Evolutionary conservation across 2,113 vertebrate genomes (phyloP), one percentile per base, ranked within the genome.

Genomic region (Lophius piscatorius): DNA sequence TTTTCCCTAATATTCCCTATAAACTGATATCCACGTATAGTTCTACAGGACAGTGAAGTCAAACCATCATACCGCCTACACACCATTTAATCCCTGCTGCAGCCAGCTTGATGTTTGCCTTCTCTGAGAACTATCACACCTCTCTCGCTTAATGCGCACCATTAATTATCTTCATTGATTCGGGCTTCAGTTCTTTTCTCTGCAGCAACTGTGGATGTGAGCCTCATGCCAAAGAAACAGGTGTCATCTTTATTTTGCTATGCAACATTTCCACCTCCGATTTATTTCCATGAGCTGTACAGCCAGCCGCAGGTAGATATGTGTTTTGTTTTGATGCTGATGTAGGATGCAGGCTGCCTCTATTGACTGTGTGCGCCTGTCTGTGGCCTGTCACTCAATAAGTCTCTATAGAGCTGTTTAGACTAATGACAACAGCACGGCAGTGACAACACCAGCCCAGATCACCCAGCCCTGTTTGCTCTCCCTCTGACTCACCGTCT

Each of bases 341-440:
- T 50, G 50, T 44, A 56, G 76, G 55, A 79, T 87, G 68, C 47
- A 22, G 81, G 80, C 73, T 62, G 76, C 82, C 81, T 44, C 57
- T 88, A 89, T 89, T 88, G 86, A 87, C 62, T 56, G 65, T 88
- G 66, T 60, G 50, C 16, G 29, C 31, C 48, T 74, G 78, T 76
- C 79, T 63, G 44, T 20, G 52, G 63, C 70, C 62, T 56, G 78
- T 87, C 85, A 84, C 65, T 90, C 87, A 78, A 16, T 70, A 31
- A 24, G 49, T 76, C 74, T 82, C 78, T 14, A 40, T 71, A 46
- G 80, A 42, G 63, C 59, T 86, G 80, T 90, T 88, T 82, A 75
- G 68, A 85, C 71, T 87, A 87, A 84, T 14, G 57, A 88, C 83
- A 88, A 34, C 81, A 58, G 46, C 57, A 16, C 41, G 9, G 41